phyloP scores from a whole-genome alignment of 2,797 vertebrate genomes.

The Prunella strophiata region DNA sequence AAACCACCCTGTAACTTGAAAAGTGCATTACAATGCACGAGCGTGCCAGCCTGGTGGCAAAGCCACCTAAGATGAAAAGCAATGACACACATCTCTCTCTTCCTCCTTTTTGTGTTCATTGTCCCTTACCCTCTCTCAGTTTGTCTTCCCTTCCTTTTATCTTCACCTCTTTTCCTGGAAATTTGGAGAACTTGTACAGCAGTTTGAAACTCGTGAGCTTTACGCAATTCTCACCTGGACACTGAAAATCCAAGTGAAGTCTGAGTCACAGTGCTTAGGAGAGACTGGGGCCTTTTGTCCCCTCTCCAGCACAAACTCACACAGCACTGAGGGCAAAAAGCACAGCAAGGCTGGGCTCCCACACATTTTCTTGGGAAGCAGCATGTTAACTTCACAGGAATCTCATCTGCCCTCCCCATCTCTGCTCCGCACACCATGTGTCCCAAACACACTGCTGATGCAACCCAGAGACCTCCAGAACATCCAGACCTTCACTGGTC shows the following conservation, averaged over 20 bases:
- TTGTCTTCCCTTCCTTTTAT: background rate
- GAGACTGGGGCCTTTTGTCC: background rate
- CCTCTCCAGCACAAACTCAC: background rate
- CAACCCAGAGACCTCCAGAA: background rate
- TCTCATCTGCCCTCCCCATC: background rate
- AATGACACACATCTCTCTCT: background rate
- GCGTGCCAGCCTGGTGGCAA: background rate
- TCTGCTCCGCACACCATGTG: fast-evolving
- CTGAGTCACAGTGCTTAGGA: background rate
- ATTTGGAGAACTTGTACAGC: background rate
- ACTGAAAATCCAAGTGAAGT: background rate
- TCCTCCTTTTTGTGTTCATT: background rate
- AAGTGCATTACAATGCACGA: background rate
- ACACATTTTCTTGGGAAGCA: background rate
- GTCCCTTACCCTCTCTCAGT: background rate
- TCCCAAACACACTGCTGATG: background rate
- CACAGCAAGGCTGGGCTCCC: background rate
- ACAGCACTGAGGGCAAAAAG: background rate
- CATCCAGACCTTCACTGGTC: background rate
- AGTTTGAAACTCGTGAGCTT: background rate
- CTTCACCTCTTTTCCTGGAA: background rate
- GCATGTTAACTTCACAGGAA: background rate
- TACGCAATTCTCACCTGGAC: background rate
- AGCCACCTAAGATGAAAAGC: background rate
- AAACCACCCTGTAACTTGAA: conserved; percentile 10